Conservation (phyloP, 2,888 invertebrate genomes). For the Prosopocoilus inquinatus region DNA sequence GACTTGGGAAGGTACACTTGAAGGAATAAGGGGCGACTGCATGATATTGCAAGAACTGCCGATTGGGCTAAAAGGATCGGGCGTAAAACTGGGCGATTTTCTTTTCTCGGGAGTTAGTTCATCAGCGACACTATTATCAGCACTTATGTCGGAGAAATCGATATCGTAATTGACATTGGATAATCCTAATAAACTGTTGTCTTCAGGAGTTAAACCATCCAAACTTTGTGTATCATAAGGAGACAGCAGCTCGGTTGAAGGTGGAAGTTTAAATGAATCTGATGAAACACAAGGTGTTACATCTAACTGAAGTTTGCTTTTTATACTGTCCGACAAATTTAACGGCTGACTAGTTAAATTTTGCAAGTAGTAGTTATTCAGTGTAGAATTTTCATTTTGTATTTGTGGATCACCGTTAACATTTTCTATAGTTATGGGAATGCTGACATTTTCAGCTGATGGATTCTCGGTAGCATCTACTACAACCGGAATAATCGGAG, state of each 20-base stretch:
- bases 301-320: slow-evolving; percentile 39
- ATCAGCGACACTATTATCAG: slow-evolving; percentile 68
- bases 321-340: slow-evolving; percentile 32
- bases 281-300: slow-evolving; percentile 48
- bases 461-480: slow-evolving; percentile 8
- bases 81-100: slow-evolving; percentile 41
- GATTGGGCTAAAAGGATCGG: slow-evolving; percentile 60
- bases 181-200: slow-evolving; percentile 60
- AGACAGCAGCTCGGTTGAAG: slow-evolving; percentile 51
- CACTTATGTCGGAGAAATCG: slow-evolving; percentile 71
- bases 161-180: slow-evolving; percentile 75
- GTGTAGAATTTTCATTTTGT: slow-evolving; percentile 13
- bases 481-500: slow-evolving; percentile 31
- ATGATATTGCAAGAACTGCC: slow-evolving; percentile 42
- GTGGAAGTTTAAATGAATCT: slow-evolving; percentile 42
- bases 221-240: slow-evolving; percentile 59
- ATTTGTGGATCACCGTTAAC: slow-evolving; percentile 16
- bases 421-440: slow-evolving; percentile 23
- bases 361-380: slow-evolving; percentile 39
- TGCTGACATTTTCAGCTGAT: slow-evolving; percentile 5
- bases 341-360: slow-evolving; percentile 40
- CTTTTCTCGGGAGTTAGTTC: slow-evolving; percentile 47
- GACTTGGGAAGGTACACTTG: slow-evolving; percentile 17
- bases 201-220: slow-evolving; percentile 63
- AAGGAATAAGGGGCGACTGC: slow-evolving; percentile 44